Conservation (phyloP, 2,113 vertebrate genomes). For the Ursus arctos region DNA sequence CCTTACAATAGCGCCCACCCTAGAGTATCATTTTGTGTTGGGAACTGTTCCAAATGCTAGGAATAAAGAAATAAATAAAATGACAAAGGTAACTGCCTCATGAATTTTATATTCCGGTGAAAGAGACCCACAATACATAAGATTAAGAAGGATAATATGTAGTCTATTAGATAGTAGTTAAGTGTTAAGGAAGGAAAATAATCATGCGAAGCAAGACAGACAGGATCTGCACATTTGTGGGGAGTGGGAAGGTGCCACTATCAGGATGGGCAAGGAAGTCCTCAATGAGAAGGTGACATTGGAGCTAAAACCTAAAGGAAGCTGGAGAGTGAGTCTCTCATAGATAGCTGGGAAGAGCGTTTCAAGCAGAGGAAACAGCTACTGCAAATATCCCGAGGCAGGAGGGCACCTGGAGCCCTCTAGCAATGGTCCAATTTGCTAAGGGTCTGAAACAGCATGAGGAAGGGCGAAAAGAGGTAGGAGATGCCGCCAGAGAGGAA, state of each 20-base stretch:
- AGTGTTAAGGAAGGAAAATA: background rate
- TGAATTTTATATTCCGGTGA: background rate
- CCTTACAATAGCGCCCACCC: background rate
- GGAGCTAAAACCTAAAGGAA: background rate
- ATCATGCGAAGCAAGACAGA: background rate
- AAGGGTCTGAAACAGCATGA: background rate
- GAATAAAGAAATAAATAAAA: background rate
- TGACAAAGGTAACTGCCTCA: background rate
- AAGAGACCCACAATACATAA: background rate
- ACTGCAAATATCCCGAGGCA: background rate
- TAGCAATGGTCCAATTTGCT: background rate
- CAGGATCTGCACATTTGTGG: background rate
- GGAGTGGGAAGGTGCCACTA: rapidly evolving
- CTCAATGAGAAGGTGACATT: background rate
- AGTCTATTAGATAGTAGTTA: background rate
- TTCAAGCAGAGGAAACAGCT: background rate
- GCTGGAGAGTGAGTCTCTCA: background rate
- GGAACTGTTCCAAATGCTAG: background rate
- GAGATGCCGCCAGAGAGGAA: background rate
- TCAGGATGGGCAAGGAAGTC: background rate
- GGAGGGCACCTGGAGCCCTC: too few relatives aligned
- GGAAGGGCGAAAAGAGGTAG: background rate
- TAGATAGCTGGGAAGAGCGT: background rate
- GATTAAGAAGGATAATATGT: background rate
- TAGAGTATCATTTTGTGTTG: background rate